A percentile compares a stretch with the other conserved stretches of the same genome.
Evolutionary conservation across 2,888 invertebrate genomes (phyloP).

Genomic region (Punctoribates punctum): DNA sequence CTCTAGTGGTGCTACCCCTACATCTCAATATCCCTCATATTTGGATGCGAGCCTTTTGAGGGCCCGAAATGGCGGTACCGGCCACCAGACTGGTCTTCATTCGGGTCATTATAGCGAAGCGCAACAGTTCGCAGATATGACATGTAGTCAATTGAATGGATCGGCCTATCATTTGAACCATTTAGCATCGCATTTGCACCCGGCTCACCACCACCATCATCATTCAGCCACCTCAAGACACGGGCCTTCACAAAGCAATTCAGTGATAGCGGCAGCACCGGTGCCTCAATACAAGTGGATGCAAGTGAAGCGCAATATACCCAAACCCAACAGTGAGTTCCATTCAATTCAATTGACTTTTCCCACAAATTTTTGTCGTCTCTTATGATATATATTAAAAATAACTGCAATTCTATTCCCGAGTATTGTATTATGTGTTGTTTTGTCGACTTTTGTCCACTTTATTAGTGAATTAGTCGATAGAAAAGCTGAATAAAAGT

Average conservation of each 20-base stretch:
- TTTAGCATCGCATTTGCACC: constrained; percentile 44
- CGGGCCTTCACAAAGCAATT: constrained; percentile 53
- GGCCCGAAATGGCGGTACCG: constrained; percentile 45
- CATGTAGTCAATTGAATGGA: constrained; percentile 47
- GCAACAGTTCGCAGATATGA: constrained; percentile 46
- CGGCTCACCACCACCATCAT: constrained; percentile 56
- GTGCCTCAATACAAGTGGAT: constrained; percentile 97
- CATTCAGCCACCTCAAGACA: constrained; percentile 55
- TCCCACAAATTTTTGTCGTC: background rate
- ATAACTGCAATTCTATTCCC: background rate
- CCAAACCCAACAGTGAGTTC: constrained; percentile 70
- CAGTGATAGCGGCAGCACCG: constrained; percentile 44
- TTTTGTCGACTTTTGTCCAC: background rate
- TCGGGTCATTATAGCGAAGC: constrained; percentile 44
- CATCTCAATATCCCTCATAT: constrained; percentile 46
- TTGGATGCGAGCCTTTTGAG: constrained; percentile 47
- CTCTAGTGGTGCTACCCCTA: constrained; percentile 27
- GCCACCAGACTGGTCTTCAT: constrained; percentile 33
- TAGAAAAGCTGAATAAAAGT: background rate
- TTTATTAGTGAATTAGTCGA: constrained; percentile 25
- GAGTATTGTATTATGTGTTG: background rate
- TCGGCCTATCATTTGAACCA: constrained; percentile 44
- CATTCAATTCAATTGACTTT: background rate
- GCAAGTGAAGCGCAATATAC: constrained; percentile 95
- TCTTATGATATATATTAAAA: background rate